These are phyloP conservation scores for Clarias platycephalus DNA, from an alignment of 2,797 vertebrate species.

Conservation along the genomic window DNA sequence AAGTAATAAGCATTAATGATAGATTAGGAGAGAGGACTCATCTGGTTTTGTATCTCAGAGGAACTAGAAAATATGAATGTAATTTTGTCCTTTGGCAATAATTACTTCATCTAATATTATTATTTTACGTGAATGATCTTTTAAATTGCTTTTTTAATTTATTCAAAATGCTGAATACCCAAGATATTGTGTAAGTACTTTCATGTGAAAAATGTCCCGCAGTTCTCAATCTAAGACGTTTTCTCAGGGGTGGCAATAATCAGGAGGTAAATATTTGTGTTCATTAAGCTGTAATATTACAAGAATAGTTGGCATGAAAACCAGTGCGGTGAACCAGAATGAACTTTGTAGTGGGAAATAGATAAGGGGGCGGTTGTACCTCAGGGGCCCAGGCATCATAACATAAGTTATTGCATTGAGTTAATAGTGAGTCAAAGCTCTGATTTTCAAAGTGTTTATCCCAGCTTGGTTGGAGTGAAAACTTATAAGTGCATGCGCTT, in stretches of 20 bases:
- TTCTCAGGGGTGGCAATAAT: constrained; percentile 21
- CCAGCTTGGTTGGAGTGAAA: background rate
- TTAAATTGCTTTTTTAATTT: constrained; percentile 17
- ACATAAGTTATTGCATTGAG: background rate
- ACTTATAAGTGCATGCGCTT: background rate
- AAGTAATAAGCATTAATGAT: constrained; percentile 34
- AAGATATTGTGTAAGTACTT: constrained; percentile 5
- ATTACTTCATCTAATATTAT: constrained; percentile 38
- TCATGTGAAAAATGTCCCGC: constrained; percentile 5
- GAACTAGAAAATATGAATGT: constrained; percentile 11
- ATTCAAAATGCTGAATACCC: constrained; percentile 9
- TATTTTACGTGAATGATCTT: constrained; percentile 20
- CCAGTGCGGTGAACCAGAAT: background rate
- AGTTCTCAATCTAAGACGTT: background rate
- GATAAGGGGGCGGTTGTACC: background rate
- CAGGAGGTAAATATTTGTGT: constrained; percentile 28
- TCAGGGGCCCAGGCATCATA: constrained; percentile 1
- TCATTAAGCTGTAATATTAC: constrained; percentile 30
- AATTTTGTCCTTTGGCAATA: constrained; percentile 33
- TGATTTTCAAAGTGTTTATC: background rate
- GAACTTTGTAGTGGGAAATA: background rate
- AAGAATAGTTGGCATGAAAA: constrained; percentile 15
- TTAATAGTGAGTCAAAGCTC: constrained; percentile 2
- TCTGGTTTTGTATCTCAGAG: constrained; percentile 21
- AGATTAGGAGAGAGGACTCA: constrained; percentile 5